Percentiles rank a stretch among this genome's conserved stretches.
phyloP scores from a whole-genome alignment of 2,797 vertebrate species.

The Emys orbicularis region DNA sequence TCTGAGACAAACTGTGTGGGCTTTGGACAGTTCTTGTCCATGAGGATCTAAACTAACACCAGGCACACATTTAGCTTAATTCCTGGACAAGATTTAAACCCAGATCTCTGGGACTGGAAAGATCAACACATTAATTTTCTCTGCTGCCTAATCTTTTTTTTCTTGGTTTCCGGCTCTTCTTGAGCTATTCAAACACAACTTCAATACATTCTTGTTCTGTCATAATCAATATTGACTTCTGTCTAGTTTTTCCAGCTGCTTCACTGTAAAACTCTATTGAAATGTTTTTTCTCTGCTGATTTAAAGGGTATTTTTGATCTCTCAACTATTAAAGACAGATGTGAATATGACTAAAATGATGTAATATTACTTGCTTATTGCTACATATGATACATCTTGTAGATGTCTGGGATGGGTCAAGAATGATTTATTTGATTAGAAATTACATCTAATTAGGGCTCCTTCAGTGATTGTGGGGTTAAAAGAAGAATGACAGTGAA shows the following conservation, averaged over 20 bases:
- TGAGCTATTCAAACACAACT: slow-evolving; percentile 14
- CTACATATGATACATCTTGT: not conserved
- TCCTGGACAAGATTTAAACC: not conserved
- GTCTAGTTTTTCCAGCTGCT: not conserved
- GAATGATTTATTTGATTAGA: not conserved
- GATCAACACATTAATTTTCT: not conserved
- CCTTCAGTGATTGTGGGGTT: not conserved
- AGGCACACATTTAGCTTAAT: not conserved
- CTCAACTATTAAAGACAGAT: not conserved
- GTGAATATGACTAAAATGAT: not conserved
- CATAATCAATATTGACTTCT: slow-evolving; percentile 24
- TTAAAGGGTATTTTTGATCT: slow-evolving; percentile 3
- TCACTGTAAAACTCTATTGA: not conserved
- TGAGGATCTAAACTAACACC: not conserved
- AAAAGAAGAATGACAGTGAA: not conserved
- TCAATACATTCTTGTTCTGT: slow-evolving; percentile 19
- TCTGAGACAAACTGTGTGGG: not conserved
- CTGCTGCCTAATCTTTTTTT: slow-evolving; percentile 23
- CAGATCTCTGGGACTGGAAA: not conserved
- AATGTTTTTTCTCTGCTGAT: not conserved
- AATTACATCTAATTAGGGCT: not conserved
- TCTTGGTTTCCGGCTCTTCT: slow-evolving; percentile 6
- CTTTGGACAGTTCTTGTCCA: not conserved
- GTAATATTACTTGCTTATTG: not conserved
- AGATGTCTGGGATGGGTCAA: not conserved